Conservation (phyloP, 1,140 invertebrate species). For the Ips typographus region DNA sequence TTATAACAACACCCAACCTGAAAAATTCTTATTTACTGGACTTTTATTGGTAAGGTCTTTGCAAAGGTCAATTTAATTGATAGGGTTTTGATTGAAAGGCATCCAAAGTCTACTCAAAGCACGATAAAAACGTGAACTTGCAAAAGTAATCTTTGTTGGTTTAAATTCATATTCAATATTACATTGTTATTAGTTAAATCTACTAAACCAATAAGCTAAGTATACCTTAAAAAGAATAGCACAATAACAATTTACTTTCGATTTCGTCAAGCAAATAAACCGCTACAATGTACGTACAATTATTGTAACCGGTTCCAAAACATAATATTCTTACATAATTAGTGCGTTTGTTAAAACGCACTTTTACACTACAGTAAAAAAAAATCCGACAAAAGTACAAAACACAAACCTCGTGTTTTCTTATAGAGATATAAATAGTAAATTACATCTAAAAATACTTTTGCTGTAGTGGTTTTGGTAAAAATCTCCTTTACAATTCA, state of each 20-base stretch:
- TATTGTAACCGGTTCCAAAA: no score
- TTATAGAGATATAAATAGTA: no score
- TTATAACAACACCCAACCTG: not conserved
- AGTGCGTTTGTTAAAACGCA: no score
- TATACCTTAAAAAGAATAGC: not conserved
- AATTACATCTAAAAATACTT: no score
- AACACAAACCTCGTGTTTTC: no score
- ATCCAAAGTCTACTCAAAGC: slow-evolving; percentile 2
- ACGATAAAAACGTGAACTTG: not conserved
- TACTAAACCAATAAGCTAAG: not conserved
- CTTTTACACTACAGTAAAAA: no score
- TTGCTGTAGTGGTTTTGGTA: no score
- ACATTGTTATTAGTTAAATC: not conserved
- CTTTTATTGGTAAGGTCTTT: slow-evolving; percentile 4
- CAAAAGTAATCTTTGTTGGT: not conserved
- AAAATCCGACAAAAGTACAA: no score
- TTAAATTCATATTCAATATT: not conserved
- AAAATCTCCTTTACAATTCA: no score
- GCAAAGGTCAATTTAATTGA: slow-evolving; percentile 14
- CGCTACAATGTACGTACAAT: not conserved
- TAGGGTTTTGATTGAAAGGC: slow-evolving; percentile 12
- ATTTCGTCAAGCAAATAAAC: not conserved
- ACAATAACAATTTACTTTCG: not conserved
- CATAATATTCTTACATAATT: no score
- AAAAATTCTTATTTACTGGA: not conserved